phyloP scores from a whole-genome alignment of 1,140 invertebrate genomes.

The Psilanteris sp. region DNA sequence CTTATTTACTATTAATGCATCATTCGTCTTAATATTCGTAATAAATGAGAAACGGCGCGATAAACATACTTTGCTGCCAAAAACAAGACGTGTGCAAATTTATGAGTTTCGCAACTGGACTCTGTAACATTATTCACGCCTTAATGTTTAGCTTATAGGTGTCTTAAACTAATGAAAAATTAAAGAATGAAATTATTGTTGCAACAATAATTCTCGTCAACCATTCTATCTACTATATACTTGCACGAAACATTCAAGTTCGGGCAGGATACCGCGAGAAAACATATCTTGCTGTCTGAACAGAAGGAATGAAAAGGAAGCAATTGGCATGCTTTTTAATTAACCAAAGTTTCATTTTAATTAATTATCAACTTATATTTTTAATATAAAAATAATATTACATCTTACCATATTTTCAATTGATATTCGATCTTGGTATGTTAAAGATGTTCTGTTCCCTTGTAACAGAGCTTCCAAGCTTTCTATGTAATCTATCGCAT shows the following conservation, averaged over 20 bases:
- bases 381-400: slow-evolving; percentile 29
- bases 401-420: slow-evolving; percentile 71
- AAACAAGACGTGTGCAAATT: slow-evolving; percentile 37
- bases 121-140: slow-evolving; percentile 16
- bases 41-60: slow-evolving; percentile 30
- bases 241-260: too few relatives aligned
- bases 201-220: slow-evolving; percentile 4
- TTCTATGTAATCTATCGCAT: slow-evolving; percentile 99
- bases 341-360: too few relatives aligned
- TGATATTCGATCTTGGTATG: slow-evolving; percentile 69
- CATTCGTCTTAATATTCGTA: slow-evolving; percentile 20
- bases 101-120: slow-evolving; percentile 38
- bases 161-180: slow-evolving; percentile 14
- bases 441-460: slow-evolving; percentile 73
- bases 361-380: too few relatives aligned
- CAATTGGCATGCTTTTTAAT: too few relatives aligned
- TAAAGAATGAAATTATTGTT: slow-evolving; percentile 3
- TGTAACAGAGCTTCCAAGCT: slow-evolving; percentile 92
- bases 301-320: too few relatives aligned
- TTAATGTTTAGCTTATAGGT: neutral
- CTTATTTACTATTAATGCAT: slow-evolving; percentile 17
- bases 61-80: slow-evolving; percentile 46
- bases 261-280: too few relatives aligned
- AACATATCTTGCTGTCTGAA: too few relatives aligned
- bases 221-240: too few relatives aligned